These are phyloP conservation scores for Dioctria linearis DNA, from an alignment of 2,888 invertebrate genomes.

Conservation along the genomic window DNA sequence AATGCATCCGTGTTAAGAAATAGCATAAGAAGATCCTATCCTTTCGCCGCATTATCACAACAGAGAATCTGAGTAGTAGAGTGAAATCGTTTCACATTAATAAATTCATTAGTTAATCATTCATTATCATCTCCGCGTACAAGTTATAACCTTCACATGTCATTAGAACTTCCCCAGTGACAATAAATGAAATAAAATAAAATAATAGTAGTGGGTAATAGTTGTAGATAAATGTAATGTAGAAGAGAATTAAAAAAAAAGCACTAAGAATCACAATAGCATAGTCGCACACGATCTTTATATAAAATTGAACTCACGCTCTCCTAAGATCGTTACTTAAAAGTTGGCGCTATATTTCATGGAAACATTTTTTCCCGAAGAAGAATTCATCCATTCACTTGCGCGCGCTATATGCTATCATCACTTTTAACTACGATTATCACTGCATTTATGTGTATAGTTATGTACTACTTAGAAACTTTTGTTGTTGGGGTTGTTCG, in stretches of 20 bases:
- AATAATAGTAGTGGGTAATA: background rate
- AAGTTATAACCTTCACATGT: constrained; percentile 55
- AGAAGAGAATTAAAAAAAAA: constrained; percentile 3
- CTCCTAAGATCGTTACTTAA: constrained; percentile 18
- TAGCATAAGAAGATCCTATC: constrained; percentile 33
- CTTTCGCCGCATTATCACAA: constrained; percentile 47
- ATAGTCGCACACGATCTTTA: constrained; percentile 26
- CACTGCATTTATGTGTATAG: background rate
- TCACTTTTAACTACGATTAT: constrained; percentile 6
- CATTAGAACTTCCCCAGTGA: constrained; percentile 51
- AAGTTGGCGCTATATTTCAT: background rate
- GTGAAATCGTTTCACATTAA: constrained; percentile 13
- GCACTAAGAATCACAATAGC: constrained; percentile 16
- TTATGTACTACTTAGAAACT: too few species aligned
- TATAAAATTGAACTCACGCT: constrained; percentile 29
- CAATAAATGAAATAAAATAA: constrained; percentile 36
- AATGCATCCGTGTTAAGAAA: constrained; percentile 19
- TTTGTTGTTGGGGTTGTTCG: too few species aligned
- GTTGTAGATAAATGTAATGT: background rate
- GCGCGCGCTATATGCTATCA: background rate
- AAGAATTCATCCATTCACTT: constrained; percentile 41
- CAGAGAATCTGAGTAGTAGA: constrained; percentile 16
- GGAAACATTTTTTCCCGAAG: background rate
- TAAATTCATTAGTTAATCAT: constrained; percentile 40
- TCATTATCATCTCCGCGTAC: constrained; percentile 34